Evolutionary conservation across 2,113 vertebrate species (phyloP).

Genomic region (Nestor notabilis): DNA sequence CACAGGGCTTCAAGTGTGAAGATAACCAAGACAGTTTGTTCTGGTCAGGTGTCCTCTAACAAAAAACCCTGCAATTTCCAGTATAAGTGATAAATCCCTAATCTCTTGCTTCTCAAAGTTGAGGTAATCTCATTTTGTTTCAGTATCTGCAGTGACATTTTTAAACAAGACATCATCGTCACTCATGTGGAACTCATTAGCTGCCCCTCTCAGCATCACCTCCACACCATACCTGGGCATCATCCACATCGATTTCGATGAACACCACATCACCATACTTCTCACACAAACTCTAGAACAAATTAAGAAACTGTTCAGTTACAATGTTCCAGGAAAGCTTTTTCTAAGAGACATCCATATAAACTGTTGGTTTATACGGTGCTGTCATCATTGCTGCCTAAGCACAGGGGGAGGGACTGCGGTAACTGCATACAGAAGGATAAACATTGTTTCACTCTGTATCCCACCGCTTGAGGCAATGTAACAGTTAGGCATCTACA

Average conservation of each 20-base stretch:
- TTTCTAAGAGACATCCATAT: background rate
- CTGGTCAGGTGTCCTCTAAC: background rate
- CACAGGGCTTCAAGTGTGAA: background rate
- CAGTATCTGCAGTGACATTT: background rate
- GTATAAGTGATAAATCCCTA: background rate
- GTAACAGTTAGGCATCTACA: background rate
- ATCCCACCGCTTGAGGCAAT: background rate
- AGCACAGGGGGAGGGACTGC: background rate
- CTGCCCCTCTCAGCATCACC: background rate
- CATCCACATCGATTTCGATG: constrained; percentile 92
- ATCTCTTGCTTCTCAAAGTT: background rate
- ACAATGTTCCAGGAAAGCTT: background rate
- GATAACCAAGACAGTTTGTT: background rate
- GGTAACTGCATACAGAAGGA: fast-evolving
- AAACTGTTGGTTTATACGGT: background rate
- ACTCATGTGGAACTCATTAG: background rate
- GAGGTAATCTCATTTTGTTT: background rate
- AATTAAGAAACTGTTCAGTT: background rate
- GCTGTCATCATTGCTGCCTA: background rate
- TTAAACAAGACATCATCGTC: background rate
- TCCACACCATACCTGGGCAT: constrained; percentile 77
- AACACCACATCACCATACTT: constrained; percentile 82
- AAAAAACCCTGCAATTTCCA: background rate
- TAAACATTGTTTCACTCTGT: background rate
- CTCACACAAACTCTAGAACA: constrained; percentile 68